A percentile compares a stretch with the other conserved stretches of the same genome.
Conservation (phyloP, 2,888 invertebrate species). For the Metallyticus violacea region DNA sequence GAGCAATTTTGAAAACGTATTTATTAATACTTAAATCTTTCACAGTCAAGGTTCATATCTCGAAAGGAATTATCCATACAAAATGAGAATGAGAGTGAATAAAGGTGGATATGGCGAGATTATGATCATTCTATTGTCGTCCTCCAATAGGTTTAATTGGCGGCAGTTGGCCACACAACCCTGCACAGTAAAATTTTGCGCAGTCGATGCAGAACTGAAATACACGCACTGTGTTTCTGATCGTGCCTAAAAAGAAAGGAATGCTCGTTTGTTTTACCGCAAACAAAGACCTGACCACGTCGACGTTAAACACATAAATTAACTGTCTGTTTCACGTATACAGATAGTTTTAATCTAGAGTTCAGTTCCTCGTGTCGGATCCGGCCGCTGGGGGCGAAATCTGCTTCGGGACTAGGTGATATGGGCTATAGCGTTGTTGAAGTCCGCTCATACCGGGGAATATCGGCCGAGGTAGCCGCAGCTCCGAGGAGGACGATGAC, state of each 20-base stretch:
- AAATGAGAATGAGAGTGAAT: too few species aligned
- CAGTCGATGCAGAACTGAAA: too few species aligned
- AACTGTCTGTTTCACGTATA: background rate
- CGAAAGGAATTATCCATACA: too few species aligned
- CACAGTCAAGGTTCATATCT: too few species aligned
- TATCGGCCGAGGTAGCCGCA: slow-evolving; percentile 49
- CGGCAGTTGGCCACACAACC: too few species aligned
- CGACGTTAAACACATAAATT: background rate
- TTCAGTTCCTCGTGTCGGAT: slow-evolving; percentile 24
- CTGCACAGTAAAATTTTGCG: too few species aligned
- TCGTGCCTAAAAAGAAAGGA: background rate
- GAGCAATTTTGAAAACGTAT: too few species aligned
- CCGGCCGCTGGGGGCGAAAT: slow-evolving; percentile 26
- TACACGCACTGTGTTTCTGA: too few species aligned
- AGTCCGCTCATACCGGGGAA: slow-evolving; percentile 43
- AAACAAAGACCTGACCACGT: background rate
- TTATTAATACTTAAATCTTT: too few species aligned
- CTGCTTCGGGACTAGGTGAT: slow-evolving; percentile 38
- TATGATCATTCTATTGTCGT: too few species aligned
- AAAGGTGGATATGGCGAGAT: too few species aligned
- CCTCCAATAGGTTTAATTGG: too few species aligned
- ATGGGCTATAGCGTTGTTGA: slow-evolving; percentile 50
- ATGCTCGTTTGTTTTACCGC: background rate
- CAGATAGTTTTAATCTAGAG: background rate
- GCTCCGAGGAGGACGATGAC: slow-evolving; percentile 49